phyloP scores from a whole-genome alignment of 2,888 invertebrate genomes.

The Polyommatus icarus region DNA sequence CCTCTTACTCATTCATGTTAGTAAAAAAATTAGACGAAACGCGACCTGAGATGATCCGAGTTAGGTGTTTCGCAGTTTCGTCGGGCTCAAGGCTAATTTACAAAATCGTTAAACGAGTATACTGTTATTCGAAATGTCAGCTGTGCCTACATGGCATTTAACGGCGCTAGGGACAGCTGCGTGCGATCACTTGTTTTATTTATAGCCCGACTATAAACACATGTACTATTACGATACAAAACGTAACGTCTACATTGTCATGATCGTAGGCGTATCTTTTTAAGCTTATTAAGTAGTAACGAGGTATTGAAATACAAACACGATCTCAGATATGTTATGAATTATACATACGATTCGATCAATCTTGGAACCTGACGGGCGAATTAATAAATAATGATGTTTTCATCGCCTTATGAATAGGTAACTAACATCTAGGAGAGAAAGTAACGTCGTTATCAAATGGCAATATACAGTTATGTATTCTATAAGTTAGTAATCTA shows the following conservation, averaged over 20 bases:
- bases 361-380: conserved; percentile 1
- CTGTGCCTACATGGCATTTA: conserved; percentile 52
- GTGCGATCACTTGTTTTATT: conserved; percentile 48
- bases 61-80: conserved; percentile 61
- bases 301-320: conserved; percentile 22
- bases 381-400: conserved; percentile 27
- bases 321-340: conserved; percentile 7
- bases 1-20: conserved; percentile 51
- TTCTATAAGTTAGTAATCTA: not conserved
- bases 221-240: conserved; percentile 33
- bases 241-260: conserved; percentile 22
- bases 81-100: conserved; percentile 66
- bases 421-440: not conserved
- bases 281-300: conserved; percentile 17
- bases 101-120: conserved; percentile 53
- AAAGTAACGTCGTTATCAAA: not conserved
- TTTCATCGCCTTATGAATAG: conserved; percentile 19
- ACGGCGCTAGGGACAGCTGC: conserved; percentile 47
- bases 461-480: not conserved
- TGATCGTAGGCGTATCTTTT: conserved; percentile 14
- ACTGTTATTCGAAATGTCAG: conserved; percentile 55
- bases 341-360: conserved; percentile 19
- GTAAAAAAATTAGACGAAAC: conserved; percentile 51
- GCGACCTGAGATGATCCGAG: conserved; percentile 46
- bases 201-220: conserved; percentile 44